Percentiles rank a stretch among this genome's conserved stretches.
phyloP scores from a whole-genome alignment of 2,113 vertebrate genomes.

The Cyanoliseus patagonus region DNA sequence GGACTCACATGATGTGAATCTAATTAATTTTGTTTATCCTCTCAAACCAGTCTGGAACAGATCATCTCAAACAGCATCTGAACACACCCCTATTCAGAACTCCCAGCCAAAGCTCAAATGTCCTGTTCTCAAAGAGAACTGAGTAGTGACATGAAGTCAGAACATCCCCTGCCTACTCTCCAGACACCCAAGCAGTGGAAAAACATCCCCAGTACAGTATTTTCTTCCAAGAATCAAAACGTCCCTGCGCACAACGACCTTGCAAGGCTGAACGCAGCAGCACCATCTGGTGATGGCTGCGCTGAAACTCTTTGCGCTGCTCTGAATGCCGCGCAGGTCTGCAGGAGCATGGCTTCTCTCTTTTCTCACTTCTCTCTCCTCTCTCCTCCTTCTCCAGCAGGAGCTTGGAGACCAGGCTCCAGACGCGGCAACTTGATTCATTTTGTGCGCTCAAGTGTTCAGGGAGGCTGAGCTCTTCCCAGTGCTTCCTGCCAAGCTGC shows the following conservation, averaged over 20 bases:
- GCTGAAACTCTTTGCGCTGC: not conserved
- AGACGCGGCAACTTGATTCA: not conserved
- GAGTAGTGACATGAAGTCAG: not conserved
- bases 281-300: constrained; percentile 51
- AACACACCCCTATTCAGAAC: not conserved
- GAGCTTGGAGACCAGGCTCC: not conserved
- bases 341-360: not conserved
- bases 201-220: not conserved
- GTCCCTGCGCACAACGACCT: not conserved
- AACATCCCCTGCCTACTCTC: not conserved
- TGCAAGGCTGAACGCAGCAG: constrained; percentile 23
- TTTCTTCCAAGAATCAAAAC: not conserved
- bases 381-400: not conserved
- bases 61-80: constrained; percentile 7
- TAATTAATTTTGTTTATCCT: constrained; percentile 45
- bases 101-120: not conserved
- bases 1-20: not conserved
- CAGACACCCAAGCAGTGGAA: not conserved
- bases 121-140: not conserved
- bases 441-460: not conserved
- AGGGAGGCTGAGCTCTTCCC: not conserved
- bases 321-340: not conserved
- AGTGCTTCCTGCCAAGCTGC: not conserved
- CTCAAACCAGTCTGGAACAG: constrained; percentile 25
- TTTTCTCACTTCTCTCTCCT: not conserved